Conservation (phyloP, 2,797 vertebrate genomes). For the Neosalanx taihuensis region DNA sequence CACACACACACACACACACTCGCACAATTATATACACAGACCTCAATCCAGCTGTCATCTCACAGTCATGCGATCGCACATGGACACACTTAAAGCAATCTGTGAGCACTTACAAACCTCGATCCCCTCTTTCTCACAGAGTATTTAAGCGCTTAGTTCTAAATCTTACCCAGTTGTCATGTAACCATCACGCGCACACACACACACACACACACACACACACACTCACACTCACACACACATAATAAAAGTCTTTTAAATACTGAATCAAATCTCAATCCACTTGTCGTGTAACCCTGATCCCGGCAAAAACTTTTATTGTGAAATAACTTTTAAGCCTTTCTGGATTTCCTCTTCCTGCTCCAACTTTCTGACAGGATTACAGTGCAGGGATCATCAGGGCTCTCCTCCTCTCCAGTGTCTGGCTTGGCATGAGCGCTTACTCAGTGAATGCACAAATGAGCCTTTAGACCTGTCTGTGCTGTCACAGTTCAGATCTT, state of each 20-base stretch:
- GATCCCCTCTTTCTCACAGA: not conserved
- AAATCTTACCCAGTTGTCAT: too few species aligned
- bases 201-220: not conserved
- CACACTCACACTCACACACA: not conserved
- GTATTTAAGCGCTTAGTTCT: too few species aligned
- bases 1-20: not conserved
- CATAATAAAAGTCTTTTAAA: not conserved
- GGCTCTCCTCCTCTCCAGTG: not conserved
- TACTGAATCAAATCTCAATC: constrained; percentile 4
- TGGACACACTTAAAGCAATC: not conserved
- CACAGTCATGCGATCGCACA: not conserved
- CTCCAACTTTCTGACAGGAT: constrained; percentile 7
- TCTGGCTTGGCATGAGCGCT: not conserved
- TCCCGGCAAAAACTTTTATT: not conserved
- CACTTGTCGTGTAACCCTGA: constrained; percentile 14
- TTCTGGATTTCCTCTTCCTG: constrained; percentile 6
- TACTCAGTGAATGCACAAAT: not conserved
- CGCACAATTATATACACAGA: not conserved
- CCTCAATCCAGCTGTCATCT: constrained; percentile 10
- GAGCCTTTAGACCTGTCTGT: not conserved
- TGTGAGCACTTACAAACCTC: constrained; percentile 1
- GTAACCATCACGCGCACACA: not conserved
- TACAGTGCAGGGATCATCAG: not conserved
- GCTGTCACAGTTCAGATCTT: too few species aligned
- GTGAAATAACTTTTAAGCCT: constrained; percentile 6